phyloP scores from a whole-genome alignment of 2,888 invertebrate species.

The Synanthedon andrenaeformis region DNA sequence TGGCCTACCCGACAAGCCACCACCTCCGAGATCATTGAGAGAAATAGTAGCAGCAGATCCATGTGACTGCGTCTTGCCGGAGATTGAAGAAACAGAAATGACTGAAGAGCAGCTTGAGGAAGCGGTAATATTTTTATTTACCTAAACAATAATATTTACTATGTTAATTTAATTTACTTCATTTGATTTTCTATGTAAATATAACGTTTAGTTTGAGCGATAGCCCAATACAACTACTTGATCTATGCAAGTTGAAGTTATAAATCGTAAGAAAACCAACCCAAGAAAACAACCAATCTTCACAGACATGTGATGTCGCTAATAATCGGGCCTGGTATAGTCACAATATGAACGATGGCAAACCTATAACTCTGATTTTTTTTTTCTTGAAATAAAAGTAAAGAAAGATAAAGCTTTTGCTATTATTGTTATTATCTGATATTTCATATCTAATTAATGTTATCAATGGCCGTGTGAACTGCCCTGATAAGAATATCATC shows the following conservation, averaged over 20 bases:
- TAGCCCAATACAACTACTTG: neutral
- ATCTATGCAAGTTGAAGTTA: neutral
- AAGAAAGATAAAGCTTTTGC: no score
- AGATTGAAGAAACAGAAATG: constrained; percentile 25
- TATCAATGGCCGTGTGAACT: no score
- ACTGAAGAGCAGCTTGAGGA: constrained; percentile 19
- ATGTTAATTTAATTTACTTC: neutral
- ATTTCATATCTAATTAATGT: no score
- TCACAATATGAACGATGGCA: no score
- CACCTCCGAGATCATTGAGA: constrained; percentile 22
- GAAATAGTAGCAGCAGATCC: constrained; percentile 29
- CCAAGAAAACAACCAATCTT: no score
- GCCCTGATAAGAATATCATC: no score
- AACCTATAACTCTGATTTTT: no score
- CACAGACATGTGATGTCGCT: no score
- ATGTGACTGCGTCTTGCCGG: constrained; percentile 44
- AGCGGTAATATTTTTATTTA: constrained; percentile 11
- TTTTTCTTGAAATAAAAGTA: no score
- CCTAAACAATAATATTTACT: neutral
- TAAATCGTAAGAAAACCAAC: no score
- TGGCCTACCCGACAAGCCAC: constrained; percentile 38
- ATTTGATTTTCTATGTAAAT: neutral
- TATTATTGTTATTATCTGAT: no score
- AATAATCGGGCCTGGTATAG: no score
- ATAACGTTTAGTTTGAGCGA: neutral